phyloP scores from a whole-genome alignment of 2,113 vertebrate genomes.

The Cynopterus brachyotis region DNA sequence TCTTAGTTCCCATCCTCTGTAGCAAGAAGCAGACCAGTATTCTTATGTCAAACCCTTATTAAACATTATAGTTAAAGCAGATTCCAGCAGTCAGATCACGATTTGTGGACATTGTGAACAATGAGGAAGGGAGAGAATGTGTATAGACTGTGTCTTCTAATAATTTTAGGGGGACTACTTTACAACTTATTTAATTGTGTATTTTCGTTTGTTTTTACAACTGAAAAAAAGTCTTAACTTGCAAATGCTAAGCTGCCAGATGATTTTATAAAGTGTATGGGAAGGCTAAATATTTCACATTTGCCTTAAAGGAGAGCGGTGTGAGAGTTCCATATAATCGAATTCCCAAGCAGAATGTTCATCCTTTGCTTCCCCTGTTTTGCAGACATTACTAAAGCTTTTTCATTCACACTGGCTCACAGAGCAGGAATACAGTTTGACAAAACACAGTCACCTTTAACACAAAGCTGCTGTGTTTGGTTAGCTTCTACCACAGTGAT shows the following conservation, averaged over 20 bases:
- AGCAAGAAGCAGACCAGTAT: neutral
- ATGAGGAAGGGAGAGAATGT: neutral
- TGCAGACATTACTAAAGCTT: neutral
- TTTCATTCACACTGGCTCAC: neutral
- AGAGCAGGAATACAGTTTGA: neutral
- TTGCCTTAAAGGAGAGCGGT: neutral
- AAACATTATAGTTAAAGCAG: neutral
- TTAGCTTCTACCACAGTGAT: neutral
- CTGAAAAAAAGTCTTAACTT: neutral
- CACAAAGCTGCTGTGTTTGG: neutral
- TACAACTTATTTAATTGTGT: neutral
- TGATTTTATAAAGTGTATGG: neutral
- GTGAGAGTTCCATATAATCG: neutral
- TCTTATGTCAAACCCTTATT: neutral
- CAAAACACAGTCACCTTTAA: neutral
- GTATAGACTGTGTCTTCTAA: neutral
- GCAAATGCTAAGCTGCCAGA: neutral
- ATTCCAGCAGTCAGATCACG: neutral
- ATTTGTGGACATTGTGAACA: neutral
- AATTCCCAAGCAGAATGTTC: neutral
- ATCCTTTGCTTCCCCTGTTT: neutral
- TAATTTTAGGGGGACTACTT: neutral
- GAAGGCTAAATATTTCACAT: neutral
- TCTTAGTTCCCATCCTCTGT: neutral
- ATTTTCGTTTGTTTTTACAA: neutral